Conservation (phyloP, 1,140 invertebrate species). For the Brachionus asplanchnoidis region DNA sequence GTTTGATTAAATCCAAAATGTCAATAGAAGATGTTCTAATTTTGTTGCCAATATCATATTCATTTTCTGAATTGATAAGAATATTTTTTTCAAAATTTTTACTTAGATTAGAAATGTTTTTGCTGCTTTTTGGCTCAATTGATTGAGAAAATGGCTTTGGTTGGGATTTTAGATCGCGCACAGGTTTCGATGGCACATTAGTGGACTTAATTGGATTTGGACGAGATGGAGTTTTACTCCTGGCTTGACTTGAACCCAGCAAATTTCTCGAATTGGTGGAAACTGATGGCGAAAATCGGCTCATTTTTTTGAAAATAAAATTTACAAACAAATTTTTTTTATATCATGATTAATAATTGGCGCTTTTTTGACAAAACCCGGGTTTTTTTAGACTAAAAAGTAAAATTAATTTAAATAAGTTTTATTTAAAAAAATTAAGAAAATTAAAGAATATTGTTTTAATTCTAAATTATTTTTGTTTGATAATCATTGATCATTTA, state of each 20-base stretch:
- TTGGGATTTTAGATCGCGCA: not conserved
- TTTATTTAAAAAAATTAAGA: not conserved
- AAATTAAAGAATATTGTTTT: not conserved
- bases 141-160: not conserved
- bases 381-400: not conserved
- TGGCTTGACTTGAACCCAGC: not conserved
- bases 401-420: not conserved
- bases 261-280: not conserved
- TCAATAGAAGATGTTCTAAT: not conserved
- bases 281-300: not conserved
- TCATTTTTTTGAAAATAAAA: not conserved
- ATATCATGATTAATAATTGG: not conserved
- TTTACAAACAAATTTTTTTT: not conserved
- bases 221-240: not conserved
- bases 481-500: too few relatives aligned
- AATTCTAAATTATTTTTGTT: too few relatives aligned
- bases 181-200: not conserved
- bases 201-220: not conserved
- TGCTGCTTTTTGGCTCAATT: not conserved
- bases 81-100: not conserved
- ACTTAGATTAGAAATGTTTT: not conserved
- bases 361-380: not conserved
- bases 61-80: not conserved
- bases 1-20: constrained; percentile 44
- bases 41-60: not conserved